A percentile compares a stretch with the other conserved stretches of the same genome.
Evolutionary conservation across 2,113 vertebrate genomes (phyloP).

Genomic region (Corythornis vintsioides): DNA sequence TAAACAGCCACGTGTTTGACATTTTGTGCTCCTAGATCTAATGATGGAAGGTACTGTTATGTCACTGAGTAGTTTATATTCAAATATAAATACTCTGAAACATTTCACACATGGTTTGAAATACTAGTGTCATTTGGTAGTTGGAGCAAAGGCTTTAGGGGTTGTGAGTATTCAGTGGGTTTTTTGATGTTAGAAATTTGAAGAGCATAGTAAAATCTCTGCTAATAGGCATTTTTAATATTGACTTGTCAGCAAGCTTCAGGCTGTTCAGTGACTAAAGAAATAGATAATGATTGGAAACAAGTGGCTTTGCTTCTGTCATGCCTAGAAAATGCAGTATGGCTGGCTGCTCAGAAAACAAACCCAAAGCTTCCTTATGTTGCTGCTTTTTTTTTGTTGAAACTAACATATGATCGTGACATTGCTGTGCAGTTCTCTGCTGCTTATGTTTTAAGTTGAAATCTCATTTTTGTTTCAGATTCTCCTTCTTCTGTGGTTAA

Average conservation of each 20-base stretch:
- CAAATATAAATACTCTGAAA: background rate
- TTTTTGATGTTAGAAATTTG: background rate
- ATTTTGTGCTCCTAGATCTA: background rate
- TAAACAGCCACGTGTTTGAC: background rate
- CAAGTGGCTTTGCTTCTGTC: slow-evolving; percentile 65
- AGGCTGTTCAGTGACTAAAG: slow-evolving; percentile 43
- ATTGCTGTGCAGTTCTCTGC: slow-evolving; percentile 81
- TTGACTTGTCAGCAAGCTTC: slow-evolving; percentile 7
- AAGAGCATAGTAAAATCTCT: slow-evolving; percentile 20
- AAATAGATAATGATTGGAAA: slow-evolving; percentile 24
- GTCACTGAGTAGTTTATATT: background rate
- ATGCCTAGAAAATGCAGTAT: slow-evolving; percentile 33
- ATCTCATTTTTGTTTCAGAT: slow-evolving; percentile 97
- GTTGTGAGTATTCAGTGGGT: background rate
- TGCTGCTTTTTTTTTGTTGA: slow-evolving; percentile 53
- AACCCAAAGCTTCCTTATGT: slow-evolving; percentile 57
- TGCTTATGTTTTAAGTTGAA: slow-evolving; percentile 85
- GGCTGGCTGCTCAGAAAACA: slow-evolving; percentile 67
- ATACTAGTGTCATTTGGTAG: background rate
- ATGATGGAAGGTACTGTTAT: background rate
- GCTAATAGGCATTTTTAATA: slow-evolving; percentile 9
- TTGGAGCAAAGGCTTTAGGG: background rate
- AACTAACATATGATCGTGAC: slow-evolving; percentile 75
- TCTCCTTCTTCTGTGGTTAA: slow-evolving; percentile 97
- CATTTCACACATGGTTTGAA: background rate